A percentile compares a stretch with the other conserved stretches of the same genome.
Conservation (phyloP, 2,888 invertebrate genomes). For the Baccha elongata region DNA sequence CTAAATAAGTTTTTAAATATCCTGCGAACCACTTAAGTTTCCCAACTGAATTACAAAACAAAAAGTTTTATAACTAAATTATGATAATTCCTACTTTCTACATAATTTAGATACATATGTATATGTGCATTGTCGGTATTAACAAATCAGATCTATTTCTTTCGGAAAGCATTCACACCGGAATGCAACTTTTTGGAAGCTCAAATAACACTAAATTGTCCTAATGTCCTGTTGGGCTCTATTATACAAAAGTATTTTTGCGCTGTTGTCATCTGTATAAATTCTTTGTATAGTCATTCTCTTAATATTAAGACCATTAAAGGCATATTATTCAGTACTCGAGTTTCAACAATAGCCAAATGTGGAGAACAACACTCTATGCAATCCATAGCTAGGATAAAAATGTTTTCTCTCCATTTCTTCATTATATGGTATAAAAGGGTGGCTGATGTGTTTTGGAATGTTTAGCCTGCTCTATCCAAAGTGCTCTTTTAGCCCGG, state of each 20-base stretch:
- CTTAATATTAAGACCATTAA: conserved; percentile 50
- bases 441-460: conserved; percentile 20
- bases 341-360: conserved; percentile 33
- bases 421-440: not conserved
- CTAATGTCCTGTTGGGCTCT: conserved; percentile 53
- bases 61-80: not conserved
- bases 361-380: conserved; percentile 26
- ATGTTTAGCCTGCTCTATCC: conserved; percentile 9
- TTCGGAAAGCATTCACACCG: conserved; percentile 15
- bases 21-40: not conserved
- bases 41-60: not conserved
- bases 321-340: conserved; percentile 29
- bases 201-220: conserved; percentile 40
- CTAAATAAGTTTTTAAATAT: too few relatives aligned
- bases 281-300: conserved; percentile 31
- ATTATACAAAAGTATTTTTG: conserved; percentile 36
- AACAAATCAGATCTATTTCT: conserved; percentile 1
- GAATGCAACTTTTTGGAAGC: conserved; percentile 20
- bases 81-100: not conserved
- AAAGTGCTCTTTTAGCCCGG: conserved; percentile 37
- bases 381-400: not conserved
- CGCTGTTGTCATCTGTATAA: not conserved
- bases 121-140: not conserved
- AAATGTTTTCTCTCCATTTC: not conserved
- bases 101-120: not conserved